Percentiles rank a stretch among this genome's conserved stretches.
These are phyloP conservation scores for Drepana falcataria DNA, from an alignment of 2,888 invertebrate genomes.

Conservation along the genomic window DNA sequence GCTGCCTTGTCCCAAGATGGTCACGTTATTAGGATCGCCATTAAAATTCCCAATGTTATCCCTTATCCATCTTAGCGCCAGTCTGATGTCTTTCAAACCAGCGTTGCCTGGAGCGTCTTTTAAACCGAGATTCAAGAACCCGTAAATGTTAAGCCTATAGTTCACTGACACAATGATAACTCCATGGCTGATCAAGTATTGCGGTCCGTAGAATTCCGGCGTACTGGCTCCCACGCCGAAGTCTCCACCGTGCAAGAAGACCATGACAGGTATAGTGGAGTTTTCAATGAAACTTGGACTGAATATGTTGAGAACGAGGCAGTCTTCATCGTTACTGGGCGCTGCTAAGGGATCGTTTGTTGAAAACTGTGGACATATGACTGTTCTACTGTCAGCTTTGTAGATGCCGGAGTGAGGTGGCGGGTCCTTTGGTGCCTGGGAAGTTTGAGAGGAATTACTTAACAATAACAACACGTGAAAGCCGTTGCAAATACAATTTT, in stretches of 20 bases:
- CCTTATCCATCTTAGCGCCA: conserved; percentile 64
- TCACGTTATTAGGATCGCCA: conserved; percentile 64
- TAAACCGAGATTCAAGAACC: conserved; percentile 62
- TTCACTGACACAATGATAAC: conserved; percentile 70
- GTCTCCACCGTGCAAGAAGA: conserved; percentile 72
- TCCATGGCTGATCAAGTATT: conserved; percentile 61
- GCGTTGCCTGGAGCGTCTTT: conserved; percentile 69
- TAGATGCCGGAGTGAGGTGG: conserved; percentile 47
- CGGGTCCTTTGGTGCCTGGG: conserved; percentile 55
- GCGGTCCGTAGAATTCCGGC: conserved; percentile 61
- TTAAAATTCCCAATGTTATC: conserved; percentile 57
- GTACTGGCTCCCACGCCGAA: conserved; percentile 67
- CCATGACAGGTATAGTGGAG: conserved; percentile 56
- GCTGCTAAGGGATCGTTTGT: conserved; percentile 55
- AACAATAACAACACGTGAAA: no score
- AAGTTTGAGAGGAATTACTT: no score
- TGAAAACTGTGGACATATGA: conserved; percentile 62
- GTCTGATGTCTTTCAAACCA: conserved; percentile 67
- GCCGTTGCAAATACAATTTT: no score
- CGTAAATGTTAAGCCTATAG: conserved; percentile 68
- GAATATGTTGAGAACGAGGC: conserved; percentile 65
- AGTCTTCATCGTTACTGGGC: conserved; percentile 68
- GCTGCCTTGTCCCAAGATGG: conserved; percentile 67
- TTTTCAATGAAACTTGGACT: conserved; percentile 41
- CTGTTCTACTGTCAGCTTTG: conserved; percentile 52